Evolutionary conservation across 2,888 invertebrate species (phyloP).

Genomic region (Pardosa pseudoannulata): DNA sequence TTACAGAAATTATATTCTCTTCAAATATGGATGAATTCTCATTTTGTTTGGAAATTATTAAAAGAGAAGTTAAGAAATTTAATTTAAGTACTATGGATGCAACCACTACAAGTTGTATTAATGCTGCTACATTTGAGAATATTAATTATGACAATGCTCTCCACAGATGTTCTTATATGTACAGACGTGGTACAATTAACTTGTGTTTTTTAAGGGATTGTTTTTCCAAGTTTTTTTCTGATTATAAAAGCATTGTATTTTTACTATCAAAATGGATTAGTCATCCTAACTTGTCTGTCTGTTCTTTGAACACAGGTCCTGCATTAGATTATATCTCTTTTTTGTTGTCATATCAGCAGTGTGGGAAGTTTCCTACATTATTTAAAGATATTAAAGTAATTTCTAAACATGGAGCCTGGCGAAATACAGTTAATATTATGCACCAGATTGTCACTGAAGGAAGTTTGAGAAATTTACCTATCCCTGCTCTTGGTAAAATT

Average conservation of each 20-base stretch:
- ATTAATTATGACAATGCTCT: neutral
- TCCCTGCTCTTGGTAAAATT: neutral
- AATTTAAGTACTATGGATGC: neutral
- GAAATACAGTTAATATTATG: constrained; percentile 36
- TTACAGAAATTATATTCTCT: neutral
- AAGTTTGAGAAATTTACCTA: neutral
- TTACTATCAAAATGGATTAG: constrained; percentile 11
- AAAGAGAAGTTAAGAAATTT: neutral
- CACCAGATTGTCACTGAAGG: neutral
- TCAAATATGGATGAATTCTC: neutral
- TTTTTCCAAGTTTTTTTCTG: constrained; percentile 15
- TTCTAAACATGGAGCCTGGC: constrained; percentile 33
- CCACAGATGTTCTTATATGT: constrained; percentile 40
- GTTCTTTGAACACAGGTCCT: constrained; percentile 37
- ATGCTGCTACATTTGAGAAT: neutral
- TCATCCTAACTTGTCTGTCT: neutral
- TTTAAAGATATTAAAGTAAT: constrained; percentile 21
- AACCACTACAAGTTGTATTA: neutral
- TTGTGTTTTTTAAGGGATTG: constrained; percentile 14
- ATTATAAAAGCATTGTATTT: neutral
- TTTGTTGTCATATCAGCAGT: neutral
- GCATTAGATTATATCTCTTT: constrained; percentile 45
- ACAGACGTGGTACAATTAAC: neutral
- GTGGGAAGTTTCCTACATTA: neutral
- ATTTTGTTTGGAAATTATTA: neutral